Conservation (phyloP, 2,888 invertebrate species). For the Tubulanus polymorphus region DNA sequence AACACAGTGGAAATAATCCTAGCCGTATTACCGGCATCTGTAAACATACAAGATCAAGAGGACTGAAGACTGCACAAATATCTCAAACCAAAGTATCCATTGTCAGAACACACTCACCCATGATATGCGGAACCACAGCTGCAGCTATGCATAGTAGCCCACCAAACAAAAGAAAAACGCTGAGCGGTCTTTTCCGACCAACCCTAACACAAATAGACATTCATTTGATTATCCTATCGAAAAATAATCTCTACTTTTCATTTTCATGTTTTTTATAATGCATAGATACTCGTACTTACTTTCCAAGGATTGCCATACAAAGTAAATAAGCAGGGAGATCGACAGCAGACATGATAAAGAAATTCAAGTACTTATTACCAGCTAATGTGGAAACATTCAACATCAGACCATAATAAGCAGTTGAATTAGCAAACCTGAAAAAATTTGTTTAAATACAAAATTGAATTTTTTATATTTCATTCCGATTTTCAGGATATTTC, state of each 20-base stretch:
- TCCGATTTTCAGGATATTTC: neutral
- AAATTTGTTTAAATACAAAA: constrained; percentile 1
- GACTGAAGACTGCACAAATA: neutral
- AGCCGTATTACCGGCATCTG: neutral
- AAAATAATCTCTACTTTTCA: too few relatives aligned
- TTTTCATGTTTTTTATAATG: too few relatives aligned
- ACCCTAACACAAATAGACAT: too few relatives aligned
- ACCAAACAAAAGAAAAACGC: constrained; percentile 52
- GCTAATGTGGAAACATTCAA: constrained; percentile 53
- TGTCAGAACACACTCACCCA: constrained; percentile 18
- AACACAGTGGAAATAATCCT: constrained; percentile 18
- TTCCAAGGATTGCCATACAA: constrained; percentile 33
- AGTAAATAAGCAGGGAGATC: constrained; percentile 54
- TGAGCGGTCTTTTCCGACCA: constrained; percentile 52
- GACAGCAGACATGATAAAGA: constrained; percentile 56
- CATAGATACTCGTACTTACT: constrained; percentile 30
- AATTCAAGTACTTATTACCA: constrained; percentile 56
- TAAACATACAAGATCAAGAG: neutral
- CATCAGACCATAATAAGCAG: constrained; percentile 55
- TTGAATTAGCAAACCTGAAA: constrained; percentile 55
- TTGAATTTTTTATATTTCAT: neutral
- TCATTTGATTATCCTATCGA: too few relatives aligned
- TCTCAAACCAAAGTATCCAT: neutral
- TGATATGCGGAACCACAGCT: constrained; percentile 36
- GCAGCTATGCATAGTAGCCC: constrained; percentile 53